Evolutionary conservation across 2,113 vertebrate species (phyloP), one percentile per base, ranked within the genome.

Genomic region (Plecotus auritus): DNA sequence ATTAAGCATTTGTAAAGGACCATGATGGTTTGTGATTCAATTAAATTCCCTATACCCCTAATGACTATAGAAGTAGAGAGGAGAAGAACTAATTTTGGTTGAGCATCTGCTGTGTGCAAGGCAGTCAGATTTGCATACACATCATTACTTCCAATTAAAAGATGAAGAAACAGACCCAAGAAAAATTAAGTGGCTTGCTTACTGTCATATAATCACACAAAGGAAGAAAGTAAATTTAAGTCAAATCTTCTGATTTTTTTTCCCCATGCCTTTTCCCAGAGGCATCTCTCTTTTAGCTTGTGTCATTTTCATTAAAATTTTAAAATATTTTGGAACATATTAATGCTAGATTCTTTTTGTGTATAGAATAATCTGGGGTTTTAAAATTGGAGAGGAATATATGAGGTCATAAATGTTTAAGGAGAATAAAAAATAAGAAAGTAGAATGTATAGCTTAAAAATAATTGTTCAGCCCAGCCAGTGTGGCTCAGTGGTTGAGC

Each of bases 221-320:
- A 4, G 23, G 32, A 69, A 85, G 85, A 91, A 88, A 64, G 17
- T n/a, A 61, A 61, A 74, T 40, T 40, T 87, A 76, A 96, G 16
- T 37, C 30, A 69, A 35, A 28, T 45, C 35, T 88, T 82, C 12
- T 47, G 54, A 59, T 61, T 73, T 88, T 88, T 88, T 69, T 26
- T 77, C 17, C 85, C 13, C 26, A 2, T 76, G 35, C 2, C 64
- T 74, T 89, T 85, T 70, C 12, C 35, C 14, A 66, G 2, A 40
- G 26, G 28, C 22, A 37, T 78, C 54, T 83, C 18, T 82, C 9
- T 45, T 80, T 90, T 88, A 83, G 14, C 37, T 85, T 88, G 20
- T 69, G 82, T 61, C 56, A 78, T 17, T 94, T 96, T 95, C 37
- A 91, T 47, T 67, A 94, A 94, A n/a, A 84, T 67, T 87, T 89